Conservation (phyloP, 2,888 invertebrate species). For the Taphrorychus bicolor region DNA sequence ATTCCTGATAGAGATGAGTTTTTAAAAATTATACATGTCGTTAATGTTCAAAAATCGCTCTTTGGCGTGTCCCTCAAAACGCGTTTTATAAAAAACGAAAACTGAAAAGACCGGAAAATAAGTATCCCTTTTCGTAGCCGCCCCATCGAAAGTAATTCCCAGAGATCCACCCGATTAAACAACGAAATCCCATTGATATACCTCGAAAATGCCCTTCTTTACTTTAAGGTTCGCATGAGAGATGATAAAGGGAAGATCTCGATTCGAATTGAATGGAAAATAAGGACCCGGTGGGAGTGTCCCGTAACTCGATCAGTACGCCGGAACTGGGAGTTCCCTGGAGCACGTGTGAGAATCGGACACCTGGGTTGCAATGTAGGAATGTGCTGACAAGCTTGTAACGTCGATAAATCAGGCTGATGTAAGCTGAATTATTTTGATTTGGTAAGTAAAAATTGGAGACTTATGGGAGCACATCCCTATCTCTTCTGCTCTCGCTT, state of each 20-base stretch:
- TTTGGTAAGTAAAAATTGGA: no score
- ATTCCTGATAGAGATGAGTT: no score
- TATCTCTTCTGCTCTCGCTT: no score
- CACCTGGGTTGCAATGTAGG: conserved; percentile 53
- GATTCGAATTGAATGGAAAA: conserved; percentile 41
- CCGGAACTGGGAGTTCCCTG: conserved; percentile 59
- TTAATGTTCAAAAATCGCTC: background rate
- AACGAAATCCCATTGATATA: conserved; percentile 36
- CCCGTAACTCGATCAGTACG: conserved; percentile 58
- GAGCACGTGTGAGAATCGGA: conserved; percentile 60
- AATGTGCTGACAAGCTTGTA: conserved; percentile 10
- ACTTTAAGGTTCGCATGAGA: conserved; percentile 32
- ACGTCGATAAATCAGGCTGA: background rate
- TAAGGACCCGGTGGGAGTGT: conserved; percentile 55
- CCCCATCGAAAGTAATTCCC: conserved; percentile 33
- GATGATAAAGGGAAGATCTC: conserved; percentile 38
- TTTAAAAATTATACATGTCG: no score
- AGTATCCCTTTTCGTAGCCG: conserved; percentile 44
- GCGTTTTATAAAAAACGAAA: conserved; percentile 25
- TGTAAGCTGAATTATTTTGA: no score
- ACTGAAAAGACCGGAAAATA: conserved; percentile 46
- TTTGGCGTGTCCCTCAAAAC: conserved; percentile 1
- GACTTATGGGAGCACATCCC: background rate
- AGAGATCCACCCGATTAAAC: conserved; percentile 37
- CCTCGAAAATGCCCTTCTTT: conserved; percentile 28